Evolutionary conservation across 2,888 invertebrate species (phyloP).

Genomic region (Drosophila antonietae): DNA sequence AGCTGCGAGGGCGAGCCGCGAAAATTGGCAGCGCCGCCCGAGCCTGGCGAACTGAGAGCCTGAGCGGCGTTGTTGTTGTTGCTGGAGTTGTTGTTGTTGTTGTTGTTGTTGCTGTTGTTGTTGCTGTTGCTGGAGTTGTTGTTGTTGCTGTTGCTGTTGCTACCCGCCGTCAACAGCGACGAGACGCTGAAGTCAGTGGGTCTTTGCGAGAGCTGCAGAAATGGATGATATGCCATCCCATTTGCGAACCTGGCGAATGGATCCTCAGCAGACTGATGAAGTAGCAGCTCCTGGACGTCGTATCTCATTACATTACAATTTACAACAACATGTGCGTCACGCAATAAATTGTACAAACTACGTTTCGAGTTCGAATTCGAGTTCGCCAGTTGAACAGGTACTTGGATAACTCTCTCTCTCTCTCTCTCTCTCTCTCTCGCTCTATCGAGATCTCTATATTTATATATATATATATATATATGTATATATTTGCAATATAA

Average conservation of each 20-base stretch:
- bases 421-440: neutral
- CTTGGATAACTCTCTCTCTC: neutral
- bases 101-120: slow-evolving; percentile 56
- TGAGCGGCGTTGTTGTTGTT: slow-evolving; percentile 59
- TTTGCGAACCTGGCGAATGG: slow-evolving; percentile 85
- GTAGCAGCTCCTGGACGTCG: slow-evolving; percentile 85
- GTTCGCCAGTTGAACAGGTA: slow-evolving; percentile 7
- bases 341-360: slow-evolving; percentile 45
- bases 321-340: slow-evolving; percentile 68
- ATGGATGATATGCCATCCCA: slow-evolving; percentile 93
- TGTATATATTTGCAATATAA: neutral
- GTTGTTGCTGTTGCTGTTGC: slow-evolving; percentile 75
- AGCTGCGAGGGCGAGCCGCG: slow-evolving; percentile 75
- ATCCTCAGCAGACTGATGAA: slow-evolving; percentile 85
- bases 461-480: neutral
- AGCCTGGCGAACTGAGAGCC: slow-evolving; percentile 57
- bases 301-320: slow-evolving; percentile 85
- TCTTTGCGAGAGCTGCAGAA: slow-evolving; percentile 92
- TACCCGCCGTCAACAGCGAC: slow-evolving; percentile 92
- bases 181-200: slow-evolving; percentile 97
- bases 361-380: slow-evolving; percentile 1
- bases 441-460: neutral
- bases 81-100: slow-evolving; percentile 75
- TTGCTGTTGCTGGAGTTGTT: slow-evolving; percentile 64
- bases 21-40: slow-evolving; percentile 53